Percentiles rank a stretch among this genome's conserved stretches.
phyloP scores from a whole-genome alignment of 2,888 invertebrate species.

The Sarcophaga caerulescens region DNA sequence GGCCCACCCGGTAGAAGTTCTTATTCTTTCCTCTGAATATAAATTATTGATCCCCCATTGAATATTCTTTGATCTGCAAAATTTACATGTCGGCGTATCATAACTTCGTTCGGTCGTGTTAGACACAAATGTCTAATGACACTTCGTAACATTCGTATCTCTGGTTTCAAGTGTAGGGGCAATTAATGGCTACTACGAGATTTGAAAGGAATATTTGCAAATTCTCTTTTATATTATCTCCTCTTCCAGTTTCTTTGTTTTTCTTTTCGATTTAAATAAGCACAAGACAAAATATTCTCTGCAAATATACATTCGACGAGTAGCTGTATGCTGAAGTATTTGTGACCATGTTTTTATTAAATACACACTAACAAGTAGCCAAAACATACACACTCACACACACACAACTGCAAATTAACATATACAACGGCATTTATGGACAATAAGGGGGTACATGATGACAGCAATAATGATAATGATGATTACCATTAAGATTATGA shows the following conservation, averaged over 20 bases:
- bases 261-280: conserved; percentile 25
- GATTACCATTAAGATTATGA: conserved; percentile 35
- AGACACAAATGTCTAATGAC: too few species aligned
- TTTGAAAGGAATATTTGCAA: conserved; percentile 29
- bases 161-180: not conserved
- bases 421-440: conserved; percentile 49
- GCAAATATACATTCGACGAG: not conserved
- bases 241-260: conserved; percentile 12
- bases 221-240: conserved; percentile 15
- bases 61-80: too few species aligned
- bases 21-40: too few species aligned
- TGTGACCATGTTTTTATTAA: not conserved
- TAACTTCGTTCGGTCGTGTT: too few species aligned
- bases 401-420: conserved; percentile 18
- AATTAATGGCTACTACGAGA: conserved; percentile 33
- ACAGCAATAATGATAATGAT: conserved; percentile 55
- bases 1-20: too few species aligned
- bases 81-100: too few species aligned
- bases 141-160: too few species aligned
- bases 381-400: not conserved
- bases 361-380: not conserved
- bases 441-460: conserved; percentile 58
- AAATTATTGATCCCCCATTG: too few species aligned
- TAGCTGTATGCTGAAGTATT: not conserved
- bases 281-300: not conserved